phyloP scores from a whole-genome alignment of 2,797 vertebrate genomes.

The Thunnus albacares region DNA sequence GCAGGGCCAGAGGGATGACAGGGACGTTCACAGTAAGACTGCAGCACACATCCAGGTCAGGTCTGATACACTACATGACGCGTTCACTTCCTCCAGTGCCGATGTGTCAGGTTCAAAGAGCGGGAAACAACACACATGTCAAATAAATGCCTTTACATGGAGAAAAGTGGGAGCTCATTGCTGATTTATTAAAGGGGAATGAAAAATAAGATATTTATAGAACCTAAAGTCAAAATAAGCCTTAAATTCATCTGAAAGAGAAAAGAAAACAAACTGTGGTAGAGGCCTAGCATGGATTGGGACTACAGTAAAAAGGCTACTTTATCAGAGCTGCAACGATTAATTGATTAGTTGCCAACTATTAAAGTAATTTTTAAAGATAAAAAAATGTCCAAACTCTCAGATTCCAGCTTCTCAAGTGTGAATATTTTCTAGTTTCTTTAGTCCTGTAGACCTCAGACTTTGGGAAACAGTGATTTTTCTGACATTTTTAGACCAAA shows the following conservation, averaged over 20 bases:
- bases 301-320: no score
- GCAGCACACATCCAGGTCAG: slow-evolving; percentile 32
- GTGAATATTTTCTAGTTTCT: no score
- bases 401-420: no score
- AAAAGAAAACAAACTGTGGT: no score
- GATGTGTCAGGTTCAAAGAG: slow-evolving; percentile 1
- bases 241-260: background rate
- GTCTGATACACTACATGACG: slow-evolving; percentile 19
- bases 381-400: no score
- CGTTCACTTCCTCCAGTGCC: slow-evolving; percentile 24
- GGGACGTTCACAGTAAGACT: slow-evolving; percentile 90
- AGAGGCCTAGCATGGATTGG: no score
- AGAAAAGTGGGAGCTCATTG: background rate
- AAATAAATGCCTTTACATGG: background rate
- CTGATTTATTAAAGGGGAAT: background rate
- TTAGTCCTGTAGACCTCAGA: no score
- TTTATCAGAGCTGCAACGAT: no score
- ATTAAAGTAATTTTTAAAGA: no score
- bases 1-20: slow-evolving; percentile 89
- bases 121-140: background rate
- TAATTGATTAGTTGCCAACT: no score
- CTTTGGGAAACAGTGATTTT: no score
- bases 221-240: background rate
- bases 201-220: background rate
- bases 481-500: no score